Evolutionary conservation across 2,888 invertebrate genomes (phyloP).

Genomic region (Dasypogon diadema): DNA sequence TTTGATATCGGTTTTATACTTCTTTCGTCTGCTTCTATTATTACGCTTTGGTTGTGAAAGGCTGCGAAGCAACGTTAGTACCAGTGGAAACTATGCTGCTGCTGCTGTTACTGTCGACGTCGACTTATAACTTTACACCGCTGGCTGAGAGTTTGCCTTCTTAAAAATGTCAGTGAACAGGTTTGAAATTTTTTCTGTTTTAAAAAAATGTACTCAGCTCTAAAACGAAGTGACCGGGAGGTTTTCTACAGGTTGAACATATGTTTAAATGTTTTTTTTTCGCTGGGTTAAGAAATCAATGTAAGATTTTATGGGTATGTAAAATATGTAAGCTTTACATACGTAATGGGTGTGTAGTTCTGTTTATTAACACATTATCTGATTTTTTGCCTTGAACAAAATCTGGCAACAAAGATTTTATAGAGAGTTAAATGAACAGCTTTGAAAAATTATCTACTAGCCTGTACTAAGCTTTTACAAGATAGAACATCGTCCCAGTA

Average conservation of each 20-base stretch:
- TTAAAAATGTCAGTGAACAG: constrained; percentile 44
- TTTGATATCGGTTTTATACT: constrained; percentile 22
- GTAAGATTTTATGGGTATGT: no score
- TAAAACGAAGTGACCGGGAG: background rate
- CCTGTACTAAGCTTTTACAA: no score
- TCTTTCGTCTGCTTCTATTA: constrained; percentile 25
- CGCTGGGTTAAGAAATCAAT: no score
- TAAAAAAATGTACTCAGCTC: background rate
- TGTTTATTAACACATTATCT: no score
- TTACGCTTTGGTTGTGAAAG: constrained; percentile 35
- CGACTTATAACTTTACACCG: background rate
- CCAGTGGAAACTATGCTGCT: constrained; percentile 34
- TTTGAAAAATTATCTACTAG: no score
- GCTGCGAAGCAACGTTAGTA: constrained; percentile 21
- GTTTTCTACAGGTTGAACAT: background rate
- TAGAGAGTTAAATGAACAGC: no score
- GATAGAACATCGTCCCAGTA: no score
- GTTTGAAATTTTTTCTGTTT: constrained; percentile 11
- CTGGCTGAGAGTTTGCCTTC: background rate
- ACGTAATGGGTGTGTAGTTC: no score
- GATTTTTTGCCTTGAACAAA: no score
- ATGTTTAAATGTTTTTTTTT: no score
- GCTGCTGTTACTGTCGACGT: background rate
- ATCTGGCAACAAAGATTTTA: no score
- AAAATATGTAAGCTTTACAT: no score